Evolutionary conservation across 2,113 vertebrate genomes (phyloP).

Genomic region (Sebastes fasciatus): DNA sequence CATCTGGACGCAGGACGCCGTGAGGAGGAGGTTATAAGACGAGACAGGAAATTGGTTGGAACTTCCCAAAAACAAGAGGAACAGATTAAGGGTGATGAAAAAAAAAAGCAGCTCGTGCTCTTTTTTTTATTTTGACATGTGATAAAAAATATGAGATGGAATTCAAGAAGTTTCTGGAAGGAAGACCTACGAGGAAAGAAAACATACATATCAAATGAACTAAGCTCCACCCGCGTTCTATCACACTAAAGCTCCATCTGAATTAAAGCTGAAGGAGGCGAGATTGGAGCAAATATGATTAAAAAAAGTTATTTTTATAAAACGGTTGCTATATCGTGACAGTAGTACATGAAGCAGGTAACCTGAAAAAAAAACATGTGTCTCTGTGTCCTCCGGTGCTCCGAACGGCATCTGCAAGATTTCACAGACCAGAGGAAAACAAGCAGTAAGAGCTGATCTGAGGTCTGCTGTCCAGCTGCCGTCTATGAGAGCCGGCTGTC

Average conservation of each 20-base stretch:
- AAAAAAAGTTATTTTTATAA: too few relatives aligned
- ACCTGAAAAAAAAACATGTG: too few relatives aligned
- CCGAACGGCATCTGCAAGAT: too few relatives aligned
- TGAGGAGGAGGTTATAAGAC: slow-evolving; percentile 8
- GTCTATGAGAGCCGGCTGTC: too few relatives aligned
- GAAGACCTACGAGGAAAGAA: neutral
- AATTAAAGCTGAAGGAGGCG: neutral
- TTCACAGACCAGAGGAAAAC: too few relatives aligned
- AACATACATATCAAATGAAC: too few relatives aligned
- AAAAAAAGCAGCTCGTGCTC: slow-evolving; percentile 12
- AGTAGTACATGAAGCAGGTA: too few relatives aligned
- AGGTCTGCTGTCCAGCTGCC: too few relatives aligned
- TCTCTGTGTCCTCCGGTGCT: too few relatives aligned
- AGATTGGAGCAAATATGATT: neutral
- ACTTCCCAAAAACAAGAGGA: neutral
- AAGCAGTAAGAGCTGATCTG: too few relatives aligned
- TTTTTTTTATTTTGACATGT: slow-evolving; percentile 21
- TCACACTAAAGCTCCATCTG: neutral
- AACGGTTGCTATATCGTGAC: too few relatives aligned
- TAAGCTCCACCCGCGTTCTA: neutral
- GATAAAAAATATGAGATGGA: neutral
- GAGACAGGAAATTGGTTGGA: slow-evolving; percentile 22
- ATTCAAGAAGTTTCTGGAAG: neutral
- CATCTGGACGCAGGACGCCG: slow-evolving; percentile 42
- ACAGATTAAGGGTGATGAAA: slow-evolving; percentile 22